Conservation (phyloP, 2,113 vertebrate genomes). For the Syrmaticus mikado region DNA sequence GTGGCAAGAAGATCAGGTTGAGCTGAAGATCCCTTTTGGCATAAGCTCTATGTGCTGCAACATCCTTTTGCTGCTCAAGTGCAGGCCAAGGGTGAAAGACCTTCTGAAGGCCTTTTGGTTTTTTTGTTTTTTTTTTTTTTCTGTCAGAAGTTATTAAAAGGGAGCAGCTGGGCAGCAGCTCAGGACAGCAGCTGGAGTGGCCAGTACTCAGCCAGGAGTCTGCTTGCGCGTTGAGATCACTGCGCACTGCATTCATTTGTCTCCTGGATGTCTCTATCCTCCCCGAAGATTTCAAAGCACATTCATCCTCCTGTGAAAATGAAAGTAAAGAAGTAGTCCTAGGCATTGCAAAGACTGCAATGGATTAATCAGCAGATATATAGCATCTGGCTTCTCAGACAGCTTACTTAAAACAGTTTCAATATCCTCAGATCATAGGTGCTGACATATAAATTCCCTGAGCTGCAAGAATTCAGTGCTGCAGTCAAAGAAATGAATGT, state of each 20-base stretch:
- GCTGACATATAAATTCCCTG: background rate
- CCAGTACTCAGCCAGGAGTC: slow-evolving; percentile 2
- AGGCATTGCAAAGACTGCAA: background rate
- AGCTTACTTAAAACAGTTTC: background rate
- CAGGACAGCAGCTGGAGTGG: background rate
- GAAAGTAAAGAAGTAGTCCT: background rate
- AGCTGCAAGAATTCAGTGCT: background rate
- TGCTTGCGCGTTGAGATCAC: background rate
- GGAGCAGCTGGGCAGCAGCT: background rate
- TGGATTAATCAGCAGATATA: background rate
- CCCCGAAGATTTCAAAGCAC: background rate
- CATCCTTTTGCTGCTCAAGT: background rate
- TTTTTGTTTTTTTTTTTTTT: background rate
- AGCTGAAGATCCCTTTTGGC: background rate
- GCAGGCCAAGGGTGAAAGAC: slow-evolving; percentile 14
- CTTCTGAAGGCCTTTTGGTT: slow-evolving; percentile 27
- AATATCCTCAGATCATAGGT: background rate
- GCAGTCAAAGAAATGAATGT: background rate
- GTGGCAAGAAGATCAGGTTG: background rate
- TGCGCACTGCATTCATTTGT: slow-evolving; percentile 5
- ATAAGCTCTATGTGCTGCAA: background rate
- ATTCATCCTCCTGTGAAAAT: slow-evolving; percentile 1
- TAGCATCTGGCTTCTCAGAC: background rate
- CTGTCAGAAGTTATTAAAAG: slow-evolving; percentile 41
- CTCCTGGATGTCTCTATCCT: slow-evolving; percentile 2